These are phyloP conservation scores for Metalampra italica DNA, from an alignment of 2,888 invertebrate genomes.

Conservation along the genomic window DNA sequence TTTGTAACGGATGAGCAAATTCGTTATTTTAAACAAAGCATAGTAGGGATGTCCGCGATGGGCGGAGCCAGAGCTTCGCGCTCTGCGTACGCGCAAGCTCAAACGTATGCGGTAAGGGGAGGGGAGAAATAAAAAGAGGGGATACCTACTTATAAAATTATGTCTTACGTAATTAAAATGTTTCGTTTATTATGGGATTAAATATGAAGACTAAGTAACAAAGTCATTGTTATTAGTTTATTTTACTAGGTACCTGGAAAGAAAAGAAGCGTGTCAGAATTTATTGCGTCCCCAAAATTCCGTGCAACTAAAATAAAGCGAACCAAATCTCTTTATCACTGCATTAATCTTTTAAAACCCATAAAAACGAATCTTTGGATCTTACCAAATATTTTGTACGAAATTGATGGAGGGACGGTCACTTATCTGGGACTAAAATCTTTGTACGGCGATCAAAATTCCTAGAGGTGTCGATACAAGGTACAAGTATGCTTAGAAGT, in stretches of 20 bases:
- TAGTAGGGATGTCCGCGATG: conserved; percentile 49
- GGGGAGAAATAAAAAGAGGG: conserved; percentile 30
- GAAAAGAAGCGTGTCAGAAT: conserved; percentile 55
- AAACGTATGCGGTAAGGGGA: conserved; percentile 17
- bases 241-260: not conserved
- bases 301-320: conserved; percentile 44
- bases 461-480: conserved; percentile 76
- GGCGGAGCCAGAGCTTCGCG: conserved; percentile 41
- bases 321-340: conserved; percentile 69
- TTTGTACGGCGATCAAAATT: conserved; percentile 67
- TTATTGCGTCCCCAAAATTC: conserved; percentile 60
- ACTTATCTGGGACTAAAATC: conserved; percentile 63
- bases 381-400: conserved; percentile 72
- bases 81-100: conserved; percentile 47
- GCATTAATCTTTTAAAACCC: conserved; percentile 69
- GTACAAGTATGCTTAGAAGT: conserved; percentile 53
- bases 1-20: conserved; percentile 42
- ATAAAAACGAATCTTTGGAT: conserved; percentile 72
- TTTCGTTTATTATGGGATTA: conserved; percentile 10
- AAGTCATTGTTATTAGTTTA: not conserved
- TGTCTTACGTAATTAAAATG: conserved; percentile 22
- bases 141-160: conserved; percentile 20
- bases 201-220: conserved; percentile 5
- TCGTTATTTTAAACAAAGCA: conserved; percentile 46
- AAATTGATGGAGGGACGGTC: conserved; percentile 70